These are phyloP conservation scores for Steinernema feltiae DNA, from an alignment of 1,140 invertebrate species.

Conservation along the genomic window DNA sequence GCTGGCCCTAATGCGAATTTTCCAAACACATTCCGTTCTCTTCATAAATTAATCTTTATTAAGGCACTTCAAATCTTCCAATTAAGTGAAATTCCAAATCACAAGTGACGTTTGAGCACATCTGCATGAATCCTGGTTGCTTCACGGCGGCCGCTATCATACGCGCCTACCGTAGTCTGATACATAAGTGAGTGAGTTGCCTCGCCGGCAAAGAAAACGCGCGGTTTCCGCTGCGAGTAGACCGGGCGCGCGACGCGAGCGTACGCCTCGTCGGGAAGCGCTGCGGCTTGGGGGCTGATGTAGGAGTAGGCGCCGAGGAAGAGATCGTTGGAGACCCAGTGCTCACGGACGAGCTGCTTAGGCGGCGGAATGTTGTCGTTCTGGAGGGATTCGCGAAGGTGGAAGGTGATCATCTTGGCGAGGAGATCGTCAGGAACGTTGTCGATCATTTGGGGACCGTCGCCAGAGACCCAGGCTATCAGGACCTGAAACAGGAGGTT, in stretches of 20 bases:
- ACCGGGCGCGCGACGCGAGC: neutral
- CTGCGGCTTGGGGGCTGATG: constrained; percentile 14
- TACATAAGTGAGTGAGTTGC: constrained; percentile 29
- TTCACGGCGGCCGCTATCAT: constrained; percentile 23
- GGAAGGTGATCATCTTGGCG: constrained; percentile 18
- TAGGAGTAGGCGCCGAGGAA: constrained; percentile 38
- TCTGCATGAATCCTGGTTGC: constrained; percentile 17
- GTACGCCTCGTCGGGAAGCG: neutral
- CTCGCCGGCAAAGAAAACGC: constrained; percentile 32
- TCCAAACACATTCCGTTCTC: no score
- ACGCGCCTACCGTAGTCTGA: constrained; percentile 34
- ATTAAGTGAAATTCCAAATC: neutral
- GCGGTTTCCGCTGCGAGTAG: neutral
- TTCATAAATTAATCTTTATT: neutral
- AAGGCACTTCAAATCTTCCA: neutral
- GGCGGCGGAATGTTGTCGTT: constrained; percentile 28
- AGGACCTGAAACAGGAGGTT: constrained; percentile 2
- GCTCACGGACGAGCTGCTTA: constrained; percentile 27
- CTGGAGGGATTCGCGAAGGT: constrained; percentile 27
- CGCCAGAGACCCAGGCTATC: constrained; percentile 35
- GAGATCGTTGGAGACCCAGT: constrained; percentile 26
- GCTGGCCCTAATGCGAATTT: no score
- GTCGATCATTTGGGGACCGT: constrained; percentile 29
- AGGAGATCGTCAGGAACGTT: constrained; percentile 27
- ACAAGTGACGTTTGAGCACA: neutral